Evolutionary conservation across 2,888 invertebrate species (phyloP).

Genomic region (Saturnia japonica): DNA sequence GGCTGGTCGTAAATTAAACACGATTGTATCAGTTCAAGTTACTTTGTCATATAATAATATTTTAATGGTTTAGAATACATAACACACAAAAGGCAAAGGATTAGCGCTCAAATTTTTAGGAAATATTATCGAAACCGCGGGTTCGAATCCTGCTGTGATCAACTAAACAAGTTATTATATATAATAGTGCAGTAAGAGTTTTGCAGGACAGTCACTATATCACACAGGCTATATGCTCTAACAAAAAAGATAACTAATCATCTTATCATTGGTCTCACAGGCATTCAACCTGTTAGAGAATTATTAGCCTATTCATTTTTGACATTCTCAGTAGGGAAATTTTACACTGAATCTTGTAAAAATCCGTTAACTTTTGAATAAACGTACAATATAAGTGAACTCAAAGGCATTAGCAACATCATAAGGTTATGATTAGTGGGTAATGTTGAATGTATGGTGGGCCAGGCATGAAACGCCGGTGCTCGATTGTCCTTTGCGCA

Average conservation of each 20-base stretch:
- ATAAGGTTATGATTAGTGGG: conserved; percentile 38
- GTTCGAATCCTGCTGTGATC: neutral
- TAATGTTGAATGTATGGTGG: conserved; percentile 67
- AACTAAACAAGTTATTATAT: neutral
- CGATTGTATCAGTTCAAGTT: too few species aligned
- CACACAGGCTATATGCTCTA: neutral
- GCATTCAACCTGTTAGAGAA: too few species aligned
- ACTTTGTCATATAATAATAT: neutral
- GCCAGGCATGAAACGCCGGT: conserved; percentile 94
- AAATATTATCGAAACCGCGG: neutral
- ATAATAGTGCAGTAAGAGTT: neutral
- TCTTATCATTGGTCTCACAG: too few species aligned
- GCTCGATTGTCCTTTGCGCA: conserved; percentile 89
- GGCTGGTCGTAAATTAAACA: too few species aligned
- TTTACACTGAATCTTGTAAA: neutral
- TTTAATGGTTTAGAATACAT: neutral
- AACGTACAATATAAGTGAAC: neutral
- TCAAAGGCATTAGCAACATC: conserved; percentile 36
- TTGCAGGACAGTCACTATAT: neutral
- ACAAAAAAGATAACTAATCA: neutral
- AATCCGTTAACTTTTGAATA: neutral
- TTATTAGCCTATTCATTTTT: too few species aligned
- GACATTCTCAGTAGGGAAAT: too few species aligned
- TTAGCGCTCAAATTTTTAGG: too few species aligned
- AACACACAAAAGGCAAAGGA: neutral